Evolutionary conservation across 2,797 vertebrate genomes (phyloP), one percentile per base, ranked within the genome.

Genomic region (Sebastes trivittatus): DNA sequence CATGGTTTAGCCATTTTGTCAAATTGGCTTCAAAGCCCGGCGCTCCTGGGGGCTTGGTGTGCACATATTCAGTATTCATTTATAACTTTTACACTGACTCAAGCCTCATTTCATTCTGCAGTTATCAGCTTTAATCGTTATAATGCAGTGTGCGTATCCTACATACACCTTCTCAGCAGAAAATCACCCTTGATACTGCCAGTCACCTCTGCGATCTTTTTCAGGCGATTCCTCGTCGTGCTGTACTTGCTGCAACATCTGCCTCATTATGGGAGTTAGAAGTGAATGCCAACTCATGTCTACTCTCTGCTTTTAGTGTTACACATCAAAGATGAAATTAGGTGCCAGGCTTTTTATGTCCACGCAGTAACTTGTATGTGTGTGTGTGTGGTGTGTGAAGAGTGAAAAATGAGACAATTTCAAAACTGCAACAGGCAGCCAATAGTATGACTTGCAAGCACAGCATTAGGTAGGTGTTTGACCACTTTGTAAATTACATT

Each of bases 241-340:
- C 34, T 16, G 42, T n/a, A 30, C 20, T 16, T 18, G 22, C 59
- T 69, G 56, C 46, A 59, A 77, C 69, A 76, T 85, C 72, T 20
- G 30, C 38, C 30, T 78, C 25, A 34, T 84, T 81, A 75, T 70
- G 56, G 25, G 46, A 65, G 36, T 76, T 71, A 54, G n/a, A 46
- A 77, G 64, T 34, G 70, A 83, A 38, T 62, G 59, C 75, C 55
- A 86, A 36, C 58, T 49, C 52, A 72, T 38, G 63, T 63, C 72
- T 29, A 2, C 25, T 18, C 14, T 25, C 58, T 42, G 32, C 18
- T 75, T 81, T 83, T 70, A 81, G 23, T 56, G 63, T 63, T 55
- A 32, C 42, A 63, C 38, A 82, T 78, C 65, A 82, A 54, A 75
- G 42, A 78, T 54, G 11, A 68, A 78, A 75, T 73, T 20, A 70